A percentile compares a stretch with the other conserved stretches of the same genome.
Conservation (phyloP, 2,113 vertebrate species). For the Arenaria interpres region DNA sequence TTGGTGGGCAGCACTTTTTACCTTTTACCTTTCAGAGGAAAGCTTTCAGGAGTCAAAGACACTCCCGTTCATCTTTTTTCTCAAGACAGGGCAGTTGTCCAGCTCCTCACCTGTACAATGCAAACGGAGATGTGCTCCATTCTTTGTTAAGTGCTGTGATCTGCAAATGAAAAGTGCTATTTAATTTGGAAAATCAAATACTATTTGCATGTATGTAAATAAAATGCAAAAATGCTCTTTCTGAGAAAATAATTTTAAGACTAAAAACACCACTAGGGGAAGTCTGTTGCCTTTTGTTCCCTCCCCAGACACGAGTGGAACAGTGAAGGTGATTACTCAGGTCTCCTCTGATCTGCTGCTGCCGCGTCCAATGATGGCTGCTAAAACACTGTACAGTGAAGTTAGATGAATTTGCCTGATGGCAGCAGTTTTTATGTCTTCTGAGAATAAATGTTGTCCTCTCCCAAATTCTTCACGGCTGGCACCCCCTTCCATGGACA, state of each 20-base stretch:
- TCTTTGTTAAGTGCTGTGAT: background rate
- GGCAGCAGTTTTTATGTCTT: background rate
- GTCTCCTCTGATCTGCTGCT: background rate
- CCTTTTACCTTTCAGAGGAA: background rate
- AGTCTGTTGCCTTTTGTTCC: background rate
- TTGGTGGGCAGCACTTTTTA: background rate
- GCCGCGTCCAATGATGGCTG: rapidly evolving
- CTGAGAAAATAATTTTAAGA: background rate
- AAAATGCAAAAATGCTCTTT: background rate
- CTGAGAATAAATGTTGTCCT: background rate
- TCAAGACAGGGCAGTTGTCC: background rate
- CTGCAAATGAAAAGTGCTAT: background rate
- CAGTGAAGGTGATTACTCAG: background rate
- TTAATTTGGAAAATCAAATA: background rate
- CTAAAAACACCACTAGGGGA: background rate
- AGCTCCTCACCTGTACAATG: background rate
- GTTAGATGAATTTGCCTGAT: background rate
- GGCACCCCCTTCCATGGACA: background rate
- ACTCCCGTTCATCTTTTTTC: background rate
- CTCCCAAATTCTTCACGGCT: background rate
- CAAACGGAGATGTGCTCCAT: background rate
- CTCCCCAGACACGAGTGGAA: background rate
- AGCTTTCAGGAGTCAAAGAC: background rate
- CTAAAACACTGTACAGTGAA: background rate
- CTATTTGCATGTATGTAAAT: background rate